Evolutionary conservation across 2,888 invertebrate genomes (phyloP), one percentile per base, ranked within the genome.

Genomic region (Conchocele bisecta): DNA sequence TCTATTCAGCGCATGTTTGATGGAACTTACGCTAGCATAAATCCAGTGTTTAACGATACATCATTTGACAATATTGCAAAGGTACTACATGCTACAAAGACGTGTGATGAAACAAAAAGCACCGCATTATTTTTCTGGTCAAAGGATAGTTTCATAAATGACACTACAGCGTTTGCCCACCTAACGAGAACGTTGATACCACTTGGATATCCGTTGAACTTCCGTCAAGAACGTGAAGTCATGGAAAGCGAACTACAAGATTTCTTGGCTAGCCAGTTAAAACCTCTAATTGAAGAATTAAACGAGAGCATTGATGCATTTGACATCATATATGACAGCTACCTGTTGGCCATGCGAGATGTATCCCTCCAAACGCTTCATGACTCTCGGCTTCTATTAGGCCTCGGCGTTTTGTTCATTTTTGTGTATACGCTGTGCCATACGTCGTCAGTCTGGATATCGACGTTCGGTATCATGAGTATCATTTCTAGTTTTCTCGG

Each of bases 1-100:
- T 86, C 86, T 2, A 66, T 85, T 9, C 50, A 84, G 7, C 71
- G 84, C 2, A 82, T 79, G 33, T 86, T 86, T 64, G 86, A 86
- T 44, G 85, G 86, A 3, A 82, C 84, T 0, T 79, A 73, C 29
- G 50, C 73, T 3, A n/a, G 33, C 37, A 35, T 82, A 13, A 68
- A 79, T 54, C 75, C 83, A 3, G 69, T 75, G 0, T 86, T 85
- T 46, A 70, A 81, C 42, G 84, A 86, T 61, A 67, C 84, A 6
- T 57, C 74, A 4, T 86, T 76, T 48, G 68, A 66, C 22, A 83
- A 84, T 41, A 83, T 85, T 33, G 20, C 75, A 0, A 42, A 33
- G 3, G 83, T 86, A 2, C 28, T 86, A 9, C 65, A 78, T 22
- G 61, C 74, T 5, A 84, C 85, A 0, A 65, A 63, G 33, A 81